These are phyloP conservation scores for Aspidoscelis tigris DNA, from an alignment of 2,113 vertebrate genomes.

Conservation along the genomic window DNA sequence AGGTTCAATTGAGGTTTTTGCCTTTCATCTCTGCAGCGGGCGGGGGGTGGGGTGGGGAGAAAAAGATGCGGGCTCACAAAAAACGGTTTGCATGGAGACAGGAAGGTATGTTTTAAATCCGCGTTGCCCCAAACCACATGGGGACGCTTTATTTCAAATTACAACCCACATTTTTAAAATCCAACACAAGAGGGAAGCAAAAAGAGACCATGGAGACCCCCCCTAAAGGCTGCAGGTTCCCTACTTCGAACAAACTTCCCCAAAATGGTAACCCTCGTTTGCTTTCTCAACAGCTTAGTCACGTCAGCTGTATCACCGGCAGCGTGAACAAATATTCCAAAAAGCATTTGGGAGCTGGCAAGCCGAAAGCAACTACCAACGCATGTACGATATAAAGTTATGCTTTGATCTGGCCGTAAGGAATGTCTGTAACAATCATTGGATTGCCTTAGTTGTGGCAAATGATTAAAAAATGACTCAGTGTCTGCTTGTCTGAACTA, in stretches of 20 bases:
- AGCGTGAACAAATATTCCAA: conserved; percentile 6
- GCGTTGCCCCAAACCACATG: too few species aligned
- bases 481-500: conserved; percentile 44
- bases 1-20: too few species aligned
- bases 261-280: background rate
- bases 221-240: too few species aligned
- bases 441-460: conserved; percentile 50
- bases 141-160: too few species aligned
- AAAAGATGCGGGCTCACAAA: too few species aligned
- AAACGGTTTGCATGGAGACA: too few species aligned
- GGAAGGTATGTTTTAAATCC: too few species aligned
- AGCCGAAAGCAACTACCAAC: conserved; percentile 36
- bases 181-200: too few species aligned
- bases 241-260: too few species aligned
- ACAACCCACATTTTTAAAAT: too few species aligned
- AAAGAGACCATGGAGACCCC: background rate
- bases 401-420: conserved; percentile 40
- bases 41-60: too few species aligned
- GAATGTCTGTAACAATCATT: conserved; percentile 34
- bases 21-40: too few species aligned
- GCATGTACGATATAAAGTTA: conserved; percentile 25
- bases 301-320: background rate
- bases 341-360: conserved; percentile 28
- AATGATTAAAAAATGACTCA: conserved; percentile 43
- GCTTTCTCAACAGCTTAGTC: background rate